Percentiles rank a stretch among this genome's conserved stretches.
These are phyloP conservation scores for Congeria kusceri DNA, from an alignment of 2,888 invertebrate genomes.

Conservation along the genomic window DNA sequence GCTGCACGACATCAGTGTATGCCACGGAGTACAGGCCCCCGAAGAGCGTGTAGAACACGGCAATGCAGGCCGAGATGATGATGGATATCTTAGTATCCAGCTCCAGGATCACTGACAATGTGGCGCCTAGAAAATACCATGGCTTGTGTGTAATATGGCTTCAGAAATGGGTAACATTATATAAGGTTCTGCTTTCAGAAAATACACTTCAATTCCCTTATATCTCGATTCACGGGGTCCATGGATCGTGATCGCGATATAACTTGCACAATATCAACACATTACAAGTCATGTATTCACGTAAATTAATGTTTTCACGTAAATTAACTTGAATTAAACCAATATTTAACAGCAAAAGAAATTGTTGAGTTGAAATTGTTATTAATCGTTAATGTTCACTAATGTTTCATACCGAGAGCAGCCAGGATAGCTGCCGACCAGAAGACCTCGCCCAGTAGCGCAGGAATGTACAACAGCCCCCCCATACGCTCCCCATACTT, in stretches of 20 bases:
- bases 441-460: constrained; percentile 98
- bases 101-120: constrained; percentile 98
- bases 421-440: constrained; percentile 99
- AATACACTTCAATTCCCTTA: too few relatives aligned
- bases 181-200: too few relatives aligned
- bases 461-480: constrained; percentile 97
- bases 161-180: too few relatives aligned
- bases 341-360: too few relatives aligned
- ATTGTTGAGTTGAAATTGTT: too few relatives aligned
- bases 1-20: constrained; percentile 98
- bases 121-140: constrained; percentile 90
- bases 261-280: too few relatives aligned
- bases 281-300: too few relatives aligned
- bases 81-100: constrained; percentile 97
- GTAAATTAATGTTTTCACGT: too few relatives aligned
- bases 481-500: constrained; percentile 99
- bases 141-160: not conserved
- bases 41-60: constrained; percentile 98
- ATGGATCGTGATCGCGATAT: too few relatives aligned
- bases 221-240: too few relatives aligned
- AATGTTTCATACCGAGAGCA: constrained; percentile 90
- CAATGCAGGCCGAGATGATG: constrained; percentile 96
- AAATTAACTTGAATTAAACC: too few relatives aligned
- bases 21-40: constrained; percentile 99
- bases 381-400: too few relatives aligned